A percentile compares a stretch with the other conserved stretches of the same genome.
Evolutionary conservation across 2,113 vertebrate species (phyloP).

Genomic region (Illadopsis cleaveri): DNA sequence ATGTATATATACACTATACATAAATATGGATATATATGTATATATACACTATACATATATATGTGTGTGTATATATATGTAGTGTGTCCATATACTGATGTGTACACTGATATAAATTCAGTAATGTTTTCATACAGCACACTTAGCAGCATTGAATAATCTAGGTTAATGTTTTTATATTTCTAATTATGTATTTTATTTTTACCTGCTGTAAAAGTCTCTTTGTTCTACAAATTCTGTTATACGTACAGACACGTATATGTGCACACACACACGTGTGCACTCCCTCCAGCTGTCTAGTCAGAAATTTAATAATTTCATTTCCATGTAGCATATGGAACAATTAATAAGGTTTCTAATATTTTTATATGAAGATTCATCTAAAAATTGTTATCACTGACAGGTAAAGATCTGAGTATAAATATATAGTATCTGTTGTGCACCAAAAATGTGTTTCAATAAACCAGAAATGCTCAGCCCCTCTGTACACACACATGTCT

Average conservation of each 20-base stretch:
- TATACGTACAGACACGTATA: neutral
- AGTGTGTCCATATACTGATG: neutral
- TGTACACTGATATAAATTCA: neutral
- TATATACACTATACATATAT: no score
- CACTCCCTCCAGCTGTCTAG: neutral
- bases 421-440: rapidly evolving
- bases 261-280: rapidly evolving
- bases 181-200: neutral
- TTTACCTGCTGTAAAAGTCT: neutral
- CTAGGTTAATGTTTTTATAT: neutral
- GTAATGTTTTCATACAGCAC: neutral
- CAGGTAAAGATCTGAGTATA: neutral
- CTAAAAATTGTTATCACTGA: neutral
- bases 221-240: rapidly evolving
- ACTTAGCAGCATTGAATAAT: neutral
- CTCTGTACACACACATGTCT: rapidly evolving
- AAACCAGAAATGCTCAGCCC: neutral
- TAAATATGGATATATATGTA: no score
- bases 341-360: neutral
- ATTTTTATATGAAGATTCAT: neutral
- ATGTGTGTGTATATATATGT: neutral
- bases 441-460: neutral
- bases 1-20: neutral
- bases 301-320: neutral
- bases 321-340: neutral